Evolutionary conservation across 2,113 vertebrate genomes (phyloP).

Genomic region (Pagrus major): DNA sequence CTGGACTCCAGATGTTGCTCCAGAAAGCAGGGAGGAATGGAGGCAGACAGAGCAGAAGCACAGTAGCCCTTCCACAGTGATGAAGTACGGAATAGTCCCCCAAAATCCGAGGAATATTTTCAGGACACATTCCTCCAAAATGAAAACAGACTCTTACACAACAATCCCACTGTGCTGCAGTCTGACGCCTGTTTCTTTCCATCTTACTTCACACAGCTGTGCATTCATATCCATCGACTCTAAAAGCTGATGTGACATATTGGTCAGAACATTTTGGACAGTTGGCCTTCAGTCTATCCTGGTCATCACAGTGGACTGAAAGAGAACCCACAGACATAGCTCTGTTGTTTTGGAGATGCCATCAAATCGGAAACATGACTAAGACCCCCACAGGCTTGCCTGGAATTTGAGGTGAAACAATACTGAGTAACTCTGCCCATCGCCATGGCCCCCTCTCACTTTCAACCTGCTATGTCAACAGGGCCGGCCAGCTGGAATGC

Average conservation of each 20-base stretch:
- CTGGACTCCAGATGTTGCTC: constrained; percentile 62
- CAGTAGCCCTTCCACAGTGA: constrained; percentile 23
- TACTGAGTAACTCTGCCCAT: constrained; percentile 52
- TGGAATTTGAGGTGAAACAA: constrained; percentile 75
- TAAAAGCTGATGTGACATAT: neutral
- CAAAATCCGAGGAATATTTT: constrained; percentile 42
- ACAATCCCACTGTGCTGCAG: constrained; percentile 6
- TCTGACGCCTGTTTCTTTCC: constrained; percentile 16
- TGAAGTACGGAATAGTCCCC: constrained; percentile 29
- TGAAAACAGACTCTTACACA: constrained; percentile 40
- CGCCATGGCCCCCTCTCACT: constrained; percentile 69
- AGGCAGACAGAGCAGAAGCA: constrained; percentile 15
- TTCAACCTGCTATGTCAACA: constrained; percentile 78
- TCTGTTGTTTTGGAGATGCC: constrained; percentile 33
- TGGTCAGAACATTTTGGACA: neutral
- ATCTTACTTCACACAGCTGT: constrained; percentile 23
- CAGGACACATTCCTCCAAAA: constrained; percentile 44
- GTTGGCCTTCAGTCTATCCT: neutral
- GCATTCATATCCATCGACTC: neutral
- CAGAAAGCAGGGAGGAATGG: neutral
- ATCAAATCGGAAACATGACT: constrained; percentile 70
- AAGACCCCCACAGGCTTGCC: constrained; percentile 51
- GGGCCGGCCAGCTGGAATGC: constrained; percentile 72
- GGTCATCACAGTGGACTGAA: neutral
- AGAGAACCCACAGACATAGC: constrained; percentile 18